phyloP scores from a whole-genome alignment of 2,797 vertebrate species.

The Pristis pectinata region DNA sequence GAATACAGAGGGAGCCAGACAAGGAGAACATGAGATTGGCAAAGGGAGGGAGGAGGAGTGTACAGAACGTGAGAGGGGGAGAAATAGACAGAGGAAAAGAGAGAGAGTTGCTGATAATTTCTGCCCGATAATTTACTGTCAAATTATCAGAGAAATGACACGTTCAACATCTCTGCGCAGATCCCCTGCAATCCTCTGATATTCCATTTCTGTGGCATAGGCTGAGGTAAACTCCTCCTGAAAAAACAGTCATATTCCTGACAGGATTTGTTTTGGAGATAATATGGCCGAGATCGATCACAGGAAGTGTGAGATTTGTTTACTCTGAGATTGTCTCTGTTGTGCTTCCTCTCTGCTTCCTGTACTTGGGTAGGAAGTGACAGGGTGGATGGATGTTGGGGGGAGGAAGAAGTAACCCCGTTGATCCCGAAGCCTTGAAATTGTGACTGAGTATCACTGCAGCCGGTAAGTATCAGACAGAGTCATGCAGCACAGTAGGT shows the following conservation, averaged over 20 bases:
- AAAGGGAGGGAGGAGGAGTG: not conserved
- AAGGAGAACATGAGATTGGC: not conserved
- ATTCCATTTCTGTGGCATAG: not conserved
- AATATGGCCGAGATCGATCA: not conserved
- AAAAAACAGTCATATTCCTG: not conserved
- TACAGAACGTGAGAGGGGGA: not conserved
- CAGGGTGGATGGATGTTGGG: not conserved
- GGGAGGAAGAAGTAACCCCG: not conserved
- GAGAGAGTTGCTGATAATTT: not conserved
- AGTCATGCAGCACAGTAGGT: too few relatives aligned
- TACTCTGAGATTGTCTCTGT: not conserved
- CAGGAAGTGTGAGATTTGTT: conserved; percentile 1
- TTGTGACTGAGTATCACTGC: not conserved
- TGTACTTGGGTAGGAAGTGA: not conserved
- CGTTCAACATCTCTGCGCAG: not conserved
- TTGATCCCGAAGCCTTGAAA: not conserved
- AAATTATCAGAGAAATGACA: not conserved
- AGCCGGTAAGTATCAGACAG: not conserved
- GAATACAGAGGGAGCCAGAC: not conserved
- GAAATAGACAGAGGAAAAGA: not conserved
- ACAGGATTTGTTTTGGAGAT: not conserved
- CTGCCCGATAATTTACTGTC: not conserved
- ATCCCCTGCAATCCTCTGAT: not conserved
- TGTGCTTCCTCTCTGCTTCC: not conserved
- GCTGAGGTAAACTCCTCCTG: not conserved